Evolutionary conservation across 2,113 vertebrate species (phyloP), one percentile per base, ranked within the genome.

Genomic region (Brachyhypopomus gauderio): DNA sequence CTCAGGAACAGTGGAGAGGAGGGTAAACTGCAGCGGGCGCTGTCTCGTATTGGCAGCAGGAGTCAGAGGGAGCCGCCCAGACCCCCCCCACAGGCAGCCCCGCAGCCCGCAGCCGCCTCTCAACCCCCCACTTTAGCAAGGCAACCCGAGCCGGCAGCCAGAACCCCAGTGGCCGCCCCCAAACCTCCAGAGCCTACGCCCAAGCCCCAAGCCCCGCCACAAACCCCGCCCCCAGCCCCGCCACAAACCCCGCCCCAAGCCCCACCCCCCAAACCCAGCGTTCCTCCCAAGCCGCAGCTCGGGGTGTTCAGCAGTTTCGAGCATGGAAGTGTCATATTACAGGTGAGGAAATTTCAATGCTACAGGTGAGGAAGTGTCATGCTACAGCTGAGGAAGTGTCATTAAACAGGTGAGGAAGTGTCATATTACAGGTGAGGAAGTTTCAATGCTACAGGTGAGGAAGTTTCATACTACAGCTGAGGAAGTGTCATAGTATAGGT

Each of bases 241-340:
- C 12, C 45, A n/a, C n/a, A 8, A 52, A 52, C 3, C 30, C 30
- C n/a, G 56, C 82, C n/a, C 88, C 88, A 1, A 91, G 89, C 79
- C 82, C 86, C 0, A 1, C 12, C 45, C 12, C 45, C 45, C 45
- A 52, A 52, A 3, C 45, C 45, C 56, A 90, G 85, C 72, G 84
- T 89, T 3, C 90, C 91, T 8, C 87, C 88, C 2, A 88, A 88
- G 38, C 92, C 93, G 3, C 80, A 88, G 58, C 87, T 83, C 59
- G 93, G 83, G 56, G 86, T 87, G 79, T 95, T 95, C 86, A 92
- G 80, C 41, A 92, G 92, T 83, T 81, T 56, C 2, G 87, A 88
- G 0, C 93, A 95, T 3, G 90, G 93, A 30, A 41, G 84, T 0
- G 83, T 79, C 58, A 88, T 94, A 25, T 41, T 94, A 52, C 87